A percentile compares a stretch with the other conserved stretches of the same genome.
phyloP scores from a whole-genome alignment of 1,140 invertebrate genomes.

The Rhynchophorus ferrugineus region DNA sequence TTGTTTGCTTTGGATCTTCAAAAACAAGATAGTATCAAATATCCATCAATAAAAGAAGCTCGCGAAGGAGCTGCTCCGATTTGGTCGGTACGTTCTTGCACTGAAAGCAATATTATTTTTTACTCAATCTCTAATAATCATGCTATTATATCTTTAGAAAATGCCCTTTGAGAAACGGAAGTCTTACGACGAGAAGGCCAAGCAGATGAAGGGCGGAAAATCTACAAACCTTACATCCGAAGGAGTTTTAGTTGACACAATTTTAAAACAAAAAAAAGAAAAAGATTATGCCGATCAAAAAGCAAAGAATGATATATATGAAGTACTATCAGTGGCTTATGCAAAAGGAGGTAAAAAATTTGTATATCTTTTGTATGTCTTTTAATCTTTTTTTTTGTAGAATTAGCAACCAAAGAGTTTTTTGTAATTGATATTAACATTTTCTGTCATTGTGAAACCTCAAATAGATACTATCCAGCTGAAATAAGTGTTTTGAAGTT shows the following conservation, averaged over 20 bases:
- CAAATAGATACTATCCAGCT: constrained; percentile 39
- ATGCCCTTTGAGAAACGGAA: background rate
- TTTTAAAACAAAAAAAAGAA: background rate
- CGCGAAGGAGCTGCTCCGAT: background rate
- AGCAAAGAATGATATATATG: too few relatives aligned
- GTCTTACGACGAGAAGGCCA: too few relatives aligned
- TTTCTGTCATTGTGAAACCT: constrained; percentile 33
- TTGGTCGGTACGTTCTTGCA: background rate
- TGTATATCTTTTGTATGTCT: too few relatives aligned
- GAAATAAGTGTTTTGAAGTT: constrained; percentile 40
- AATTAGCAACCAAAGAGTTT: constrained; percentile 32
- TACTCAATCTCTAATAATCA: background rate
- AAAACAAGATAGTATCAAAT: background rate
- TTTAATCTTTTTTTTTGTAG: constrained; percentile 21
- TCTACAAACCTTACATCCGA: too few relatives aligned
- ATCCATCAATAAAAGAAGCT: background rate
- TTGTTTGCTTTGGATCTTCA: background rate
- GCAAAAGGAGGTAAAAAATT: too few relatives aligned
- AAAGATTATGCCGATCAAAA: background rate
- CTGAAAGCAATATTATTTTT: background rate
- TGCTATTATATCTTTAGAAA: background rate
- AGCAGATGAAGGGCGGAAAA: too few relatives aligned
- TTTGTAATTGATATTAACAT: constrained; percentile 43
- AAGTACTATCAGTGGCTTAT: too few relatives aligned
- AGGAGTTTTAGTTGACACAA: background rate